Evolutionary conservation across 1,140 invertebrate genomes (phyloP), one percentile per base, ranked within the genome.

Genomic region (Metopolophium dirhodum): DNA sequence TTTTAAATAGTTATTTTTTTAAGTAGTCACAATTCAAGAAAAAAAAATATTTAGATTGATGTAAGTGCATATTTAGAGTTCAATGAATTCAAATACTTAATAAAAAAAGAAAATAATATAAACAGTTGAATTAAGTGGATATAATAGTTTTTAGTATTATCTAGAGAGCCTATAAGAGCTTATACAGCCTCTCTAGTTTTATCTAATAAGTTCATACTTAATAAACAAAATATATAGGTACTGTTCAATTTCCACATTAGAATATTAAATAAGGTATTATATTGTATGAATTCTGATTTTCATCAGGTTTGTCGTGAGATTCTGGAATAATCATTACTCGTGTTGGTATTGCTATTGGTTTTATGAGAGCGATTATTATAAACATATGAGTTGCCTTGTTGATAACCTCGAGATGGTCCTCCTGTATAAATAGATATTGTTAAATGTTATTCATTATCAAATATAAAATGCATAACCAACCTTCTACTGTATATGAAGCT

Each of bases 331-430:
- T 93, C 82, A 61, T 86, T 86, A n/a, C 22, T 35, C 14, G 11
- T 30, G 45, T 91, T 82, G 30, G 23, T 22, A 77, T 82, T 45
- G 4, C 41, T 35, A 41, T 35, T 83, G 41, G 83, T 86, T 37
- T 83, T 91, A 23, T 82, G 83, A 7, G 77, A 83, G 68, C 68
- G 90, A 91, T 83, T 91, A 35, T 83, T 91, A 51, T 91, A 51
- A 91, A 91, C 61, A 37, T 92, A 92, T 14, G 68, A 47, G 30
- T 93, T 93, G 0, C 82, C 49, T 57, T 93, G 91, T 86, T 93
- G 91, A 45, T 86, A 93, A 86, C 49, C 51, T 37, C n/a, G n/a
- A 14, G 77, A 82, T 83, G 77, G 20, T 85, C 30, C 77, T 35
- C 91, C 82, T 86, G 41, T 83, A 92, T 83, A 47, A n/a, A 41